phyloP scores from a whole-genome alignment of 2,888 invertebrate species.

The Meloe dianella region DNA sequence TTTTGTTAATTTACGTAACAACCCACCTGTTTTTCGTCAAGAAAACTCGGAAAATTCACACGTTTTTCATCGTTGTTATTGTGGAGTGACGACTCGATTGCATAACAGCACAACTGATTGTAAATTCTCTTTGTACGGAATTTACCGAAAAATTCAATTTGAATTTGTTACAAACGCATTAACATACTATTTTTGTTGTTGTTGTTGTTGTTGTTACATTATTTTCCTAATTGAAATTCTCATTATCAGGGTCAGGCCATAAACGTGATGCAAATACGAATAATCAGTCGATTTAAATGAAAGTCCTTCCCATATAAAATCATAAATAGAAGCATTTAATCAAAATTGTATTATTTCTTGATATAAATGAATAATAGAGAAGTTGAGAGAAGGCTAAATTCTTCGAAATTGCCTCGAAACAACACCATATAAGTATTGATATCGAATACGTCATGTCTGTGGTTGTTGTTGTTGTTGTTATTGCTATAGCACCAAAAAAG shows the following conservation, averaged over 20 bases:
- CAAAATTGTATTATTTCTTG: too few species aligned
- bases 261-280: neutral
- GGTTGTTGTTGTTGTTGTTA: neutral
- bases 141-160: neutral
- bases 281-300: neutral
- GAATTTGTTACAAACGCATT: slow-evolving; percentile 2
- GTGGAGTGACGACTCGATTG: neutral
- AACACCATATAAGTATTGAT: neutral
- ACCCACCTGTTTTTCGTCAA: neutral
- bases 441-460: neutral
- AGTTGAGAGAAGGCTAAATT: neutral
- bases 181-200: neutral
- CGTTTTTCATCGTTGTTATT: neutral
- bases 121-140: neutral
- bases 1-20: neutral
- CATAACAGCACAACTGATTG: neutral
- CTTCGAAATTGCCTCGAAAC: neutral
- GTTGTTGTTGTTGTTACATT: neutral
- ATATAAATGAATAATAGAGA: too few species aligned
- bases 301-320: neutral
- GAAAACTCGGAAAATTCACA: neutral
- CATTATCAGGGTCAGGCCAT: slow-evolving; percentile 8
- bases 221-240: slow-evolving; percentile 7
- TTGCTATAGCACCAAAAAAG: neutral
- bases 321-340: neutral